Evolutionary conservation across 2,113 vertebrate genomes (phyloP), one percentile per base, ranked within the genome.

Genomic region (Ursus arctos): DNA sequence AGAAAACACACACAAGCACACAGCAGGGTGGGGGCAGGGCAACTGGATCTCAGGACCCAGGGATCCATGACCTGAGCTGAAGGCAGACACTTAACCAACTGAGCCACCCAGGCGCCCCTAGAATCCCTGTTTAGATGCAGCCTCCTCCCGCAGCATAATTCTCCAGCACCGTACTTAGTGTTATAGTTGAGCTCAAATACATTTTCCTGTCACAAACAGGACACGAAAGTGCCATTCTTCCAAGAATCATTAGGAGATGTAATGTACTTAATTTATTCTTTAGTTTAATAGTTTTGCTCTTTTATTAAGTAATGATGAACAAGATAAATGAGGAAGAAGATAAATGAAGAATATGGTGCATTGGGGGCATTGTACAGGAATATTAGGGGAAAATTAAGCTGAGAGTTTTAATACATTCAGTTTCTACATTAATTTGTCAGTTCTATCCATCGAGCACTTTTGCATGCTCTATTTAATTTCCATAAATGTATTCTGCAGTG

Each of bases 381-480:
- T 69, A 61, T 33, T 21, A 55, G 47, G 40, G 72, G 40, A 28
- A 57, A 90, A 69, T 79, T 80, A 47, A 53, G 63, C 53, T 26
- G 49, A 77, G n/a, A n/a, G 13, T 49, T 76, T 87, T 63, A 43
- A 77, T 61, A 19, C 18, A 77, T 83, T 94, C 13, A 81, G 33
- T 51, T 95, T 87, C 47, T 49, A 81, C 69, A 40, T 67, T 72
- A 59, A 86, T 36, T 92, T 94, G 65, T 49, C 19, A 14, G 21
- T 69, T 90, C 55, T 61, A 49, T 3, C 11, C 19, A 79, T 26
- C 82, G 51, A 69, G 49, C 28, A 47, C 47, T 49, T 95, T 85
- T 83, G 43, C 31, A 76, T 9, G 9, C 19, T 80, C 12, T 40
- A 0, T 81, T 92, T 91, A 31, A 43, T 89, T 51, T 77, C 77